Evolutionary conservation across 2,797 vertebrate species (phyloP).

Genomic region (Neosilurus hyrtlii): DNA sequence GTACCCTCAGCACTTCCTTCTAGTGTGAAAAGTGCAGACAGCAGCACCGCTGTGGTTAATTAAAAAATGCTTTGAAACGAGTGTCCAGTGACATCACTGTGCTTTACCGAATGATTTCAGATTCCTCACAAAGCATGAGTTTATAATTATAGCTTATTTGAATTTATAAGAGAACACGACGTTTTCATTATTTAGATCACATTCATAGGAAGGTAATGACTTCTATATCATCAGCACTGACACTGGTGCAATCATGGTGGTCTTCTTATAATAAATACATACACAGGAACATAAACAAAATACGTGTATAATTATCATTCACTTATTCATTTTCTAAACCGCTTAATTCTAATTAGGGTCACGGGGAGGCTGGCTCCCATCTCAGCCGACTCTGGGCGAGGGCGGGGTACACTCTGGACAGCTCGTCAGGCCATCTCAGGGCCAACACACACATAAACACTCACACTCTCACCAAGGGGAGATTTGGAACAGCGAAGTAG

Average conservation of each 20-base stretch:
- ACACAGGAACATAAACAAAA: background rate
- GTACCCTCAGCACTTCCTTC: conserved; percentile 73
- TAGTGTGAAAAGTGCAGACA: conserved; percentile 22
- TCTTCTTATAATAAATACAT: background rate
- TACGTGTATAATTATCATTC: background rate
- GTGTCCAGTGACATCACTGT: conserved; percentile 37
- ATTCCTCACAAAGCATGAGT: conserved; percentile 25
- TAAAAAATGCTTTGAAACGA: conserved; percentile 56
- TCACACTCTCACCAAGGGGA: no score
- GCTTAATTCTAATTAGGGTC: no score
- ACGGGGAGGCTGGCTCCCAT: no score
- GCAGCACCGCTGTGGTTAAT: conserved; percentile 21
- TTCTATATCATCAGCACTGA: background rate
- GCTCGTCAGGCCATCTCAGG: no score
- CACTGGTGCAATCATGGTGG: background rate
- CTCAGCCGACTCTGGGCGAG: no score
- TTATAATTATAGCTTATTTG: background rate
- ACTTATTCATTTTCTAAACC: background rate
- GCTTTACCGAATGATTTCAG: background rate
- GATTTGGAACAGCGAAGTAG: no score
- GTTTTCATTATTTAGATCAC: background rate
- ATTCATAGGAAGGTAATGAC: background rate
- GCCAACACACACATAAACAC: no score
- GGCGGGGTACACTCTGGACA: no score
- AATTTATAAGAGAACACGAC: background rate